Base-by-base conservation (phyloP, 2,888 invertebrate species). In the Synergus itoensis region DNA sequence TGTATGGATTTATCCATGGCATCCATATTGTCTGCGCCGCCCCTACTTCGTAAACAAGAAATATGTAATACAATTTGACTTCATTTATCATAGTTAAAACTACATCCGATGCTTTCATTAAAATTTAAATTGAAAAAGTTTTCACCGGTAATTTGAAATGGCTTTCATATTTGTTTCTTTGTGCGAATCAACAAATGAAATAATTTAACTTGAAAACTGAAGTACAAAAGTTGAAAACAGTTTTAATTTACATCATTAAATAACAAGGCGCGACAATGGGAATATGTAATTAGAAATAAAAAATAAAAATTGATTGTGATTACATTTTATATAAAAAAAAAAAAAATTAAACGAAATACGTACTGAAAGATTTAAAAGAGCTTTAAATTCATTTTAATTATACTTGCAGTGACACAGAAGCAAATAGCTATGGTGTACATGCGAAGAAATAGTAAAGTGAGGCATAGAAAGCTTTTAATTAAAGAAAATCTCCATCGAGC, bases 71-170 rank as follows among this genome's bases (percentile, higher is more conserved):
- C 2, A 57, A 57, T 7, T 9, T n/a, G 53, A 57, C 18, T 18
- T 57, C 8, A 57, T 57, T 2, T n/a, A 18, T 57, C 53, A 18
- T 3, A 18, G n/a, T 18, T 57, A 8, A 57, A 18, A 57, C 18
- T 9, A 9, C 1, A 57, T 57, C 18, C 3, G 18, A 9, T n/a
- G 53, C n/a, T 53, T 53, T 53, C 5, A n/a, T 8, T 36, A 1
- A n/a, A n/a, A 53, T n/a, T 53, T 8, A 53, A 53, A 53, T 53
- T 53, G n/a, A n/a, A 53, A 53, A 53, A 53, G n/a, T 53, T 53
- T 16, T n/a, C n/a, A 2, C 7, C n/a, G 36, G 5, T 36, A 36
- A 36, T 36, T 36, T 4, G 5, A n/a, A n/a, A 53, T 1, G 8
- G n/a, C 16, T n/a, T 8, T 1, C 8, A 53, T n/a, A n/a, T n/a